These are phyloP conservation scores for Steatocranus sp. DNA, from an alignment of 2,797 vertebrate genomes.

Conservation along the genomic window DNA sequence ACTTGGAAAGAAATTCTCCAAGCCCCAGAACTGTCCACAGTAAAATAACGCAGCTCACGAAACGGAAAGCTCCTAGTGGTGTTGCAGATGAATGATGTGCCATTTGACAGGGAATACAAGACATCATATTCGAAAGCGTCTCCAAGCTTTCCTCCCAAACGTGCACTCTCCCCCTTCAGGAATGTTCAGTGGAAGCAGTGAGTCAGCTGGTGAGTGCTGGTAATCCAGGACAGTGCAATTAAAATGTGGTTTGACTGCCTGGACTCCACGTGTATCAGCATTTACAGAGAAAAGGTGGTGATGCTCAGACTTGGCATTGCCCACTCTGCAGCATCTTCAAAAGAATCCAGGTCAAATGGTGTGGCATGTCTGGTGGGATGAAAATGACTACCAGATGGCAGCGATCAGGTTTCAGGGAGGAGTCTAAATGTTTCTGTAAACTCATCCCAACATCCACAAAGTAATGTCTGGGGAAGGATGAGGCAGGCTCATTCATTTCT, in stretches of 20 bases:
- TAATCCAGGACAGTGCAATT: neutral
- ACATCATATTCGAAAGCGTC: conserved; percentile 45
- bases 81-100: conserved; percentile 40
- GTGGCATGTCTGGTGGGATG: conserved; percentile 44
- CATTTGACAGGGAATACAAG: conserved; percentile 45
- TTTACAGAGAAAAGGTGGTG: conserved; percentile 14
- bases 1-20: neutral
- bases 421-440: conserved; percentile 59
- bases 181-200: conserved; percentile 66
- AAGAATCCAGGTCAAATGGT: conserved; percentile 70
- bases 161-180: conserved; percentile 44
- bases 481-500: conserved; percentile 5
- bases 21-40: neutral
- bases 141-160: conserved; percentile 43
- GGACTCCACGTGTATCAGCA: neutral
- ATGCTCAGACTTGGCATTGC: conserved; percentile 37
- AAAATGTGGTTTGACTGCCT: neutral
- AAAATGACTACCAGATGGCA: conserved; percentile 74
- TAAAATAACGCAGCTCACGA: conserved; percentile 30
- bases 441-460: conserved; percentile 60
- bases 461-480: conserved; percentile 44
- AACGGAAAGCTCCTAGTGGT: conserved; percentile 27
- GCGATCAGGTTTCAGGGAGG: conserved; percentile 64
- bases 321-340: conserved; percentile 52
- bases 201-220: conserved; percentile 56